Evolutionary conservation across 2,797 vertebrate genomes (phyloP), one percentile per base, ranked within the genome.

Genomic region (Sorex maritimensis): DNA sequence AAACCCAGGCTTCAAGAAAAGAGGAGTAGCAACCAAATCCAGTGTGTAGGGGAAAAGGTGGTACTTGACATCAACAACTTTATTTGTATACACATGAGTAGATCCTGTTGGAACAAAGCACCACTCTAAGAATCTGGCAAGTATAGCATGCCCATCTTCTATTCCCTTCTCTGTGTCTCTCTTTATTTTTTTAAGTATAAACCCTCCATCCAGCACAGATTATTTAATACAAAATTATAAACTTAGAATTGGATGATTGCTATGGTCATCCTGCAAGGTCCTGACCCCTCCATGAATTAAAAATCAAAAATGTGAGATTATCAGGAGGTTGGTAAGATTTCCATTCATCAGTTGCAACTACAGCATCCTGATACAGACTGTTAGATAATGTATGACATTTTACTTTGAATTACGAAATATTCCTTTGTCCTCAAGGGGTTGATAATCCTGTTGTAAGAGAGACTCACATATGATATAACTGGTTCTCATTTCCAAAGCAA

Each of bases 1-100:
- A 63, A 99, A 98, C 10, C 98, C 98, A 7, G 99, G 99, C 95
- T 99, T 99, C 97, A 99, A 98, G 95, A 98, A 99, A 6, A 98
- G 98, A 28, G 99, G 98, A 5, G 99, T 99, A 13, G 98, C 98
- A 79, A 99, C 85, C 96, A 99, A 97, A 71, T 92, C 97, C 94
- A 99, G 38, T 55, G 95, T 98, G 96, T 98, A 99, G 0, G 99
- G 99, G 38, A 98, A 98, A 26, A 97, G 92, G 24, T 98, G 94
- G 58, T 98, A 99, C 92, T 96, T 98, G 84, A 99, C 98, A 1
- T 95, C 96, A 8, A 97, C 8, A 44, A 98, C 96, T 96, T 99
- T 98, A 0, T 97, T 98, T 92, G 99, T 98, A 95, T 98, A 98
- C 49, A 21, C 58, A 6, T 21, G 17, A 4, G 97, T 98, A 88